Conservation (phyloP, 1,140 invertebrate species). For the Bombus soroeensis region DNA sequence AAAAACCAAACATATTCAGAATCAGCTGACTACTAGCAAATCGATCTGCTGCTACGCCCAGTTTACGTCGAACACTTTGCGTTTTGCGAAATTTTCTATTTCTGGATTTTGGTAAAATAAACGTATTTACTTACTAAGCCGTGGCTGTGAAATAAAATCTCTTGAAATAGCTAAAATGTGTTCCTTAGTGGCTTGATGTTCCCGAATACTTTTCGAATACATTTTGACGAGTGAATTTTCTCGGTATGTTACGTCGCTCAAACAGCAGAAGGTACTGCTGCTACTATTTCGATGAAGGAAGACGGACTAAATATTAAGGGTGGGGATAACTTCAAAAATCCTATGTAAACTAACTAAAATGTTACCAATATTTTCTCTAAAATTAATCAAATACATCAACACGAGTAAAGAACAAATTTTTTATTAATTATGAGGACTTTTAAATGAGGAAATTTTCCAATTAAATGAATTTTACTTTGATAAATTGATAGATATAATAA, state of each 20-base stretch:
- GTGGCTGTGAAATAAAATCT: conserved; percentile 98
- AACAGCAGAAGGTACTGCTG: conserved; percentile 83
- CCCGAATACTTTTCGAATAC: conserved; percentile 78
- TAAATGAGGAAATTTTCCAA: not conserved
- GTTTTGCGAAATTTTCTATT: not conserved
- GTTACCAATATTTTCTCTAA: not conserved
- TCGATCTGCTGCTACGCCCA: conserved; percentile 80
- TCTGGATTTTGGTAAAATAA: not conserved
- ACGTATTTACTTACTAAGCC: conserved; percentile 92
- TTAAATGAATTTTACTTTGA: not conserved
- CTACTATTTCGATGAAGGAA: conserved; percentile 78
- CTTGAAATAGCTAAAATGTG: conserved; percentile 96
- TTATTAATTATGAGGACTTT: not conserved
- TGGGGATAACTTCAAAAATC: conserved; percentile 17
- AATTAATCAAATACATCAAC: not conserved
- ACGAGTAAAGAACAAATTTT: not conserved
- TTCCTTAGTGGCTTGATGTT: conserved; percentile 86
- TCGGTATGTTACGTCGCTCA: conserved; percentile 76
- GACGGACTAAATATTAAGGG: conserved; percentile 10
- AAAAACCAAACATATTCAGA: not conserved
- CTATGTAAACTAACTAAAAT: not conserved
- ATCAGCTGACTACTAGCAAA: conserved; percentile 79
- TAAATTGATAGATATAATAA: conserved; percentile 6
- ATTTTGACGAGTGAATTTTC: conserved; percentile 70
- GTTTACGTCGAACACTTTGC: conserved; percentile 28